phyloP scores from a whole-genome alignment of 2,888 invertebrate genomes.

The Sesia apiformis region DNA sequence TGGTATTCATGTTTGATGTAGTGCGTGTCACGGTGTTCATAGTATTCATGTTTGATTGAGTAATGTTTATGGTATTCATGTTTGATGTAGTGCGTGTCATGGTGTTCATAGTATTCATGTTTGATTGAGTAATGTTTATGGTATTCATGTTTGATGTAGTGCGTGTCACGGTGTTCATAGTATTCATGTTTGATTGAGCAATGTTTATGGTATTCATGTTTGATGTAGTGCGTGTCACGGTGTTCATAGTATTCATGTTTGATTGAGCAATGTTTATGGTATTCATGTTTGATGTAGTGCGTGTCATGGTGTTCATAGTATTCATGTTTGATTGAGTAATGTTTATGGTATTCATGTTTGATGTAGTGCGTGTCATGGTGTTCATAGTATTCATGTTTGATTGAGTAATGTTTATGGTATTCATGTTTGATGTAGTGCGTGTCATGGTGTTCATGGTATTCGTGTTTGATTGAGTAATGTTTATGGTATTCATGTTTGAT shows the following conservation, averaged over 20 bases:
- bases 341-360: background rate
- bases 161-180: background rate
- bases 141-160: no score
- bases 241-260: background rate
- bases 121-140: background rate
- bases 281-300: background rate
- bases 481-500: no score
- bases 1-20: no score
- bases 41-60: background rate
- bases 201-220: background rate
- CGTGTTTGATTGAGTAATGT: background rate
- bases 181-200: background rate
- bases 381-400: background rate
- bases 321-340: background rate
- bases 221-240: background rate
- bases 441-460: background rate
- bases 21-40: background rate
- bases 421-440: background rate
- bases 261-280: background rate
- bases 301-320: background rate
- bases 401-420: background rate
- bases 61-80: background rate
- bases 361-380: background rate
- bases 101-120: background rate
- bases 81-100: background rate